These are phyloP conservation scores for Tetrapedia diversipes DNA, from an alignment of 2,888 invertebrate species.

Conservation along the genomic window DNA sequence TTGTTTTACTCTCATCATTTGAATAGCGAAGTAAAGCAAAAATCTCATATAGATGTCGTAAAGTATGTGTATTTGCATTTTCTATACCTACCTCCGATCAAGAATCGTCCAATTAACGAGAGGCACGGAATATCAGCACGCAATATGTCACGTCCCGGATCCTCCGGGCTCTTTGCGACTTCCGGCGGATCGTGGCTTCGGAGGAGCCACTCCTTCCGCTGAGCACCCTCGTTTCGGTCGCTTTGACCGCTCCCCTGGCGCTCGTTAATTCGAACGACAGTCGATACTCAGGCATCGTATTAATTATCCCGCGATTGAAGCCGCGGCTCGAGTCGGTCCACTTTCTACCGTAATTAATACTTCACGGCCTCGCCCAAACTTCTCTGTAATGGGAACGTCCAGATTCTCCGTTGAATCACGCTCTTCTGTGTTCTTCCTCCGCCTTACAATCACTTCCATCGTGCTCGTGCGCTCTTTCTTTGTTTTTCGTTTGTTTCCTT, in stretches of 20 bases:
- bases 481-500: no score
- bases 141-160: slow-evolving; percentile 24
- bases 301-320: slow-evolving; percentile 55
- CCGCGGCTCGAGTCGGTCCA: slow-evolving; percentile 38
- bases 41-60: no score
- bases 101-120: slow-evolving; percentile 48
- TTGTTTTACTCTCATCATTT: no score
- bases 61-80: no score
- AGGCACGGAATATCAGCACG: slow-evolving; percentile 15
- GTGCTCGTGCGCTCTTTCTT: not conserved
- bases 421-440: not conserved
- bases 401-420: slow-evolving; percentile 18
- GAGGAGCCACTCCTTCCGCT: not conserved
- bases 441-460: no score
- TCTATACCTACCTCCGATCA: slow-evolving; percentile 10
- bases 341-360: slow-evolving; percentile 57
- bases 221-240: slow-evolving; percentile 37
- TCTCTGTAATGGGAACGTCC: slow-evolving; percentile 11
- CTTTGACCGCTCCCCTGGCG: slow-evolving; percentile 37
- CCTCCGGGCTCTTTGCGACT: slow-evolving; percentile 28
- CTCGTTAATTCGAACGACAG: slow-evolving; percentile 55
- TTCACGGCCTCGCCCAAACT: slow-evolving; percentile 8
- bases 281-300: slow-evolving; percentile 50
- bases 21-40: no score
- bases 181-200: slow-evolving; percentile 3